Base-by-base conservation (phyloP, 2,888 invertebrate species). In the Carabus problematicus region DNA sequence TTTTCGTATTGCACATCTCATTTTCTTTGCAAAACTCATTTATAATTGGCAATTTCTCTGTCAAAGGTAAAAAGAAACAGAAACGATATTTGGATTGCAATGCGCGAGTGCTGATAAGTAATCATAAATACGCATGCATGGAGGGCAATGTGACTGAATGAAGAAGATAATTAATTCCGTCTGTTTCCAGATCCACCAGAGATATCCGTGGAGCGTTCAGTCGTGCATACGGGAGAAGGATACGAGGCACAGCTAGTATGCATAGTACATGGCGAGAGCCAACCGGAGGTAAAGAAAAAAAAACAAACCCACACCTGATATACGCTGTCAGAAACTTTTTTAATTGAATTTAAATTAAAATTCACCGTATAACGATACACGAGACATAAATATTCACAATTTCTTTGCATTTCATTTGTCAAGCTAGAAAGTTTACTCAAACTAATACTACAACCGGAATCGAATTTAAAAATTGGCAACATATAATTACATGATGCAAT, bases 181-280 rank as follows among this genome's bases (percentile, higher is more conserved):
- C 75, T 78, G 80, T 75, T 82, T 83, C 43, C 82, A 86, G 86
- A 85, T 82, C 85, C 86, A 55, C 86, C 86, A 40, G 86, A 86
- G 79, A 85, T 86, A 72, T 83, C 85, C 61, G 85, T 89, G 71
- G 89, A 89, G 79, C 83, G 86, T 74, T 85, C 87, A 58, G 85
- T 88, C 78, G 87, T 89, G 66, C 89, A 89, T 79, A 87, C 89
- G 4, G 89, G 88, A 9, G 89, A 89, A 79, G 89, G 88, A 69
- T 85, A 86, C 75, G 88, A 89, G 78, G 89, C 88, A 19, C 87
- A 88, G 78, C 83, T 89, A 63, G 89, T 89, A 61, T 89, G 89
- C 79, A 87, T 88, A 73, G 89, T 89, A 42, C 88, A 89, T 76
- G 88, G 88, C 29, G 89, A 89, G 80, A 88, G 87, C 70, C 85